phyloP scores from a whole-genome alignment of 2,888 invertebrate genomes.

The Pimpla rufipes region DNA sequence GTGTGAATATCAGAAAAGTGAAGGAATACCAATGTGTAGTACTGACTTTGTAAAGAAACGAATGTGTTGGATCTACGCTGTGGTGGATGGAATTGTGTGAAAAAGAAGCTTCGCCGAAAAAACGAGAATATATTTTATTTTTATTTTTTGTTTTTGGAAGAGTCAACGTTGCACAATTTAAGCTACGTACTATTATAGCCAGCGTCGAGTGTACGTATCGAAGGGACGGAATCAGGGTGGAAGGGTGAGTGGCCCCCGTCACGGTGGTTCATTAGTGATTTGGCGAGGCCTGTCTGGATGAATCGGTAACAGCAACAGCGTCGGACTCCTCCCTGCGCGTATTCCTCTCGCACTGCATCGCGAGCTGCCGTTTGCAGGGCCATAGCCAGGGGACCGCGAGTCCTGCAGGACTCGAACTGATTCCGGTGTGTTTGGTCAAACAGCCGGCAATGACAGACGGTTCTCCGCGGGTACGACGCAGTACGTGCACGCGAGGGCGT shows the following conservation, averaged over 20 bases:
- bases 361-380: slow-evolving; percentile 60
- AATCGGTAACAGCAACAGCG: slow-evolving; percentile 65
- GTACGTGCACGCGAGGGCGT: slow-evolving; percentile 45
- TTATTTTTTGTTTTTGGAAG: neutral
- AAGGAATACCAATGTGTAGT: too few relatives aligned
- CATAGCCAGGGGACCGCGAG: slow-evolving; percentile 33
- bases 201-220: slow-evolving; percentile 43
- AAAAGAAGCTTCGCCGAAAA: too few relatives aligned
- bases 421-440: slow-evolving; percentile 80
- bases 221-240: slow-evolving; percentile 33
- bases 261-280: slow-evolving; percentile 78
- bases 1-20: too few relatives aligned
- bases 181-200: slow-evolving; percentile 31
- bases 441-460: slow-evolving; percentile 76
- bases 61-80: too few relatives aligned
- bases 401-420: slow-evolving; percentile 70
- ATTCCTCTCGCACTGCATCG: slow-evolving; percentile 40
- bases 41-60: too few relatives aligned
- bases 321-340: slow-evolving; percentile 37
- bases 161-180: slow-evolving; percentile 56
- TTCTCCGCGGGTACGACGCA: slow-evolving; percentile 54
- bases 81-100: too few relatives aligned
- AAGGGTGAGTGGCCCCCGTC: slow-evolving; percentile 39
- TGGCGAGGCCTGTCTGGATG: slow-evolving; percentile 68
- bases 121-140: too few relatives aligned